A percentile compares a stretch with the other conserved stretches of the same genome.
Evolutionary conservation across 2,113 vertebrate genomes (phyloP).

Genomic region (Laticauda colubrina): DNA sequence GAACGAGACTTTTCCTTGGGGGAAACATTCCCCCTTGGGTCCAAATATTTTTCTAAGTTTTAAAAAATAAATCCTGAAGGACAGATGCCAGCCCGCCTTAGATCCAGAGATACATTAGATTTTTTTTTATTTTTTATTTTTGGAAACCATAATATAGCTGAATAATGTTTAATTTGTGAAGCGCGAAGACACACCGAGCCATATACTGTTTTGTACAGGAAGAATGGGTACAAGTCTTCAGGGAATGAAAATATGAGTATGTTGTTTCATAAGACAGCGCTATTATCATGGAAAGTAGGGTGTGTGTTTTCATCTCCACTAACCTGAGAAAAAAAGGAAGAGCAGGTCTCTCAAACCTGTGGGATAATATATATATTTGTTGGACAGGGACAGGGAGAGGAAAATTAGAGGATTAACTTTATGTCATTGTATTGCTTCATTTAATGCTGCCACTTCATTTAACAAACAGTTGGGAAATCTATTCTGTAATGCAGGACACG

Average conservation of each 20-base stretch:
- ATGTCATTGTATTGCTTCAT: not conserved
- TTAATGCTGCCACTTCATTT: not conserved
- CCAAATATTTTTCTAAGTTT: not conserved
- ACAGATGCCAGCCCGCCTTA: not conserved
- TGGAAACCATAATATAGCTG: not conserved
- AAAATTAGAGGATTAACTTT: not conserved
- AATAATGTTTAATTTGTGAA: not conserved
- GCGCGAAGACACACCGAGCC: not conserved
- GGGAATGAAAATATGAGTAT: not conserved
- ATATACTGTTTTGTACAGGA: not conserved
- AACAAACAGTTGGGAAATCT: not conserved
- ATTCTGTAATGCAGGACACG: not conserved
- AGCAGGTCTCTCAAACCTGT: not conserved
- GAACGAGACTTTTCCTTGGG: not conserved
- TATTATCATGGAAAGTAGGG: not conserved
- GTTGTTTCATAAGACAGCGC: not conserved
- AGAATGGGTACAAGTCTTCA: not conserved
- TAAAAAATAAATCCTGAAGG: not conserved
- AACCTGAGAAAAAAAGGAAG: not conserved
- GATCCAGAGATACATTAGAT: not conserved
- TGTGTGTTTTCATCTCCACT: not conserved
- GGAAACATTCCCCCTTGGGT: not conserved
- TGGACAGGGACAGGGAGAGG: too few species aligned
- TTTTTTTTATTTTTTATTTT: not conserved
- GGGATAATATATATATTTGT: not conserved